phyloP scores from a whole-genome alignment of 2,888 invertebrate genomes.

The Mamestra brassicae region DNA sequence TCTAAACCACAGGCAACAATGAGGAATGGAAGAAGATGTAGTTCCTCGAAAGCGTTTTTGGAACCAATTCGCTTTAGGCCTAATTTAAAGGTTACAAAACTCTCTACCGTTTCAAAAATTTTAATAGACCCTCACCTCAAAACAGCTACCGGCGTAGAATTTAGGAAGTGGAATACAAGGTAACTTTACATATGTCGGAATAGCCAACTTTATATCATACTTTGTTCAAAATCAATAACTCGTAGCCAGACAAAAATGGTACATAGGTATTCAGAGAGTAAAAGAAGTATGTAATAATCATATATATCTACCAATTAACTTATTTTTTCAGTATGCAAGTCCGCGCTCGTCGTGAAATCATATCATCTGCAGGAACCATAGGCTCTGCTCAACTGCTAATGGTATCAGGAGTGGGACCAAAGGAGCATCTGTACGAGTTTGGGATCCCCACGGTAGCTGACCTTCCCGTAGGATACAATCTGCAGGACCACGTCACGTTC shows the following conservation, averaged over 20 bases:
- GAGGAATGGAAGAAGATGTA: conserved; percentile 94
- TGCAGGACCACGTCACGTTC: conserved; percentile 95
- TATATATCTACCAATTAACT: neutral
- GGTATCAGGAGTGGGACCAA: conserved; percentile 95
- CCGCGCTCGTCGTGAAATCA: conserved; percentile 93
- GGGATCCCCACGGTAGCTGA: conserved; percentile 92
- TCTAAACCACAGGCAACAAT: conserved; percentile 93
- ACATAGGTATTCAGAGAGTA: neutral
- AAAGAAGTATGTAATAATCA: too few species aligned
- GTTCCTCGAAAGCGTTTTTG: conserved; percentile 95
- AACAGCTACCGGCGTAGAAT: conserved; percentile 93
- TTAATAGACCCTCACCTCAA: conserved; percentile 92
- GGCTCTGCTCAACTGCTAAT: conserved; percentile 96
- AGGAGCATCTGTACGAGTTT: conserved; percentile 90
- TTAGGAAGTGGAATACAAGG: conserved; percentile 91
- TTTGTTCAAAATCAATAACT: neutral
- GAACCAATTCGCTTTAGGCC: conserved; percentile 91
- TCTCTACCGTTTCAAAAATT: conserved; percentile 93
- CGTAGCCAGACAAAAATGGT: neutral
- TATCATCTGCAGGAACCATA: conserved; percentile 95
- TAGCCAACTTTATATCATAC: neutral
- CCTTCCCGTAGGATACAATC: conserved; percentile 94
- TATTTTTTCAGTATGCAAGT: conserved; percentile 77
- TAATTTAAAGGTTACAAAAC: conserved; percentile 94
- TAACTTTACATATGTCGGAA: conserved; percentile 61